Evolutionary conservation across 1,140 invertebrate species (phyloP).

Genomic region (Halictus rubicundus): DNA sequence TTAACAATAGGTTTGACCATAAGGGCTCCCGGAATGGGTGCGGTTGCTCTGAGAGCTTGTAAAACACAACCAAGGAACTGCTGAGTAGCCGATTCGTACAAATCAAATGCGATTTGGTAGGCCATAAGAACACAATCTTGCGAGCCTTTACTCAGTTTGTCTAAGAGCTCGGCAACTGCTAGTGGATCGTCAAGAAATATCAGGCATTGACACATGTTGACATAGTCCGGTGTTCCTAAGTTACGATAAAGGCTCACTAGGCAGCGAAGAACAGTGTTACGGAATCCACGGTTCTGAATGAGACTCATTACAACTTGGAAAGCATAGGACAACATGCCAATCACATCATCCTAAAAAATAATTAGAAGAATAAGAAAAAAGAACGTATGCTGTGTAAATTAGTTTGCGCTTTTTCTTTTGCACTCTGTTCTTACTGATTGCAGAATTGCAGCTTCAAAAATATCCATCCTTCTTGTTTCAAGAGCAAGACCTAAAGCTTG

Average conservation of each 20-base stretch:
- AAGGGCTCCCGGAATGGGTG: conserved; percentile 89
- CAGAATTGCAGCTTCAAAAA: conserved; percentile 95
- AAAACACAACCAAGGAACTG: conserved; percentile 96
- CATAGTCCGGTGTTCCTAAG: conserved; percentile 94
- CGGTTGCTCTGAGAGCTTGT: conserved; percentile 90
- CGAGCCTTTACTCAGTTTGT: conserved; percentile 90
- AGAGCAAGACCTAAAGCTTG: conserved; percentile 96
- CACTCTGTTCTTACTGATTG: conserved; percentile 84
- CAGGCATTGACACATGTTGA: conserved; percentile 97
- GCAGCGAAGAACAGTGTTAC: conserved; percentile 92
- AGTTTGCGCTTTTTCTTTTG: not conserved
- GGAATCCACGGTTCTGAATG: conserved; percentile 95
- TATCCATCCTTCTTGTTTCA: conserved; percentile 97
- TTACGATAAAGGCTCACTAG: conserved; percentile 95
- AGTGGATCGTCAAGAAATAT: conserved; percentile 97
- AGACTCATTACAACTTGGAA: conserved; percentile 97
- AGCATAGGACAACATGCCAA: conserved; percentile 95
- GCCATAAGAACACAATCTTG: conserved; percentile 92
- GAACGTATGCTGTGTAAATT: not conserved
- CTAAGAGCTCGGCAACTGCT: conserved; percentile 94
- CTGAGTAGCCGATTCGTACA: conserved; percentile 99
- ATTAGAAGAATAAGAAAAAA: conserved; percentile 18
- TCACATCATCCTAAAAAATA: conserved; percentile 87
- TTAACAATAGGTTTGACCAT: conserved; percentile 85
- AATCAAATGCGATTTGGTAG: conserved; percentile 99